Evolutionary conservation across 2,113 vertebrate species (phyloP).

Genomic region (Sander lucioperca): DNA sequence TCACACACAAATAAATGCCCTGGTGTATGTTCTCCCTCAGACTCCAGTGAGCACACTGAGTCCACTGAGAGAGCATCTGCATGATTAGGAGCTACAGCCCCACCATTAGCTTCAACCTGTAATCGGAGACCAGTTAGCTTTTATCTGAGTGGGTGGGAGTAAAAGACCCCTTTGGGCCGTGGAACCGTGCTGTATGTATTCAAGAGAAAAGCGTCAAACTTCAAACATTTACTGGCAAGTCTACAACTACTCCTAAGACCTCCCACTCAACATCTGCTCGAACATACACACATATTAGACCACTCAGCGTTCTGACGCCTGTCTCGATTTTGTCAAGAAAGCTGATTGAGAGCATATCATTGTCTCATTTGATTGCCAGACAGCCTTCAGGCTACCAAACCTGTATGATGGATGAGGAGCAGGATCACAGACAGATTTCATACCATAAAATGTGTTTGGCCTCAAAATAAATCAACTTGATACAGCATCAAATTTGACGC

Average conservation of each 20-base stretch:
- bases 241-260: slow-evolving; percentile 38
- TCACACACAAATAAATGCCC: slow-evolving; percentile 16
- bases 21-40: not conserved
- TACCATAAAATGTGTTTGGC: slow-evolving; percentile 25
- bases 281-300: slow-evolving; percentile 39
- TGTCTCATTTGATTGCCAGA: slow-evolving; percentile 46
- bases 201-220: slow-evolving; percentile 42
- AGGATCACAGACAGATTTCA: slow-evolving; percentile 22
- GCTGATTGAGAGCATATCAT: slow-evolving; percentile 23
- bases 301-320: slow-evolving; percentile 2
- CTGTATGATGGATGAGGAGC: slow-evolving; percentile 27
- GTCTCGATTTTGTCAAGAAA: slow-evolving; percentile 12
- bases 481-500: slow-evolving; percentile 28
- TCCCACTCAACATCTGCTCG: slow-evolving; percentile 68
- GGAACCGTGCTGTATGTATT: slow-evolving; percentile 10
- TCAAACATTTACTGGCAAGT: slow-evolving; percentile 59
- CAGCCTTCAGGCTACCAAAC: slow-evolving; percentile 23
- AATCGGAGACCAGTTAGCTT: slow-evolving; percentile 50
- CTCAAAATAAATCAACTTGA: slow-evolving; percentile 57
- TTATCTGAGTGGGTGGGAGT: slow-evolving; percentile 41
- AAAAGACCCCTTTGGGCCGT: slow-evolving; percentile 49
- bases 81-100: slow-evolving; percentile 31
- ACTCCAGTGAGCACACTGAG: not conserved
- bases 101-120: slow-evolving; percentile 50
- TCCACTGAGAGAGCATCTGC: slow-evolving; percentile 53